Conservation (phyloP, 2,113 vertebrate species). For the Caretta caretta region DNA sequence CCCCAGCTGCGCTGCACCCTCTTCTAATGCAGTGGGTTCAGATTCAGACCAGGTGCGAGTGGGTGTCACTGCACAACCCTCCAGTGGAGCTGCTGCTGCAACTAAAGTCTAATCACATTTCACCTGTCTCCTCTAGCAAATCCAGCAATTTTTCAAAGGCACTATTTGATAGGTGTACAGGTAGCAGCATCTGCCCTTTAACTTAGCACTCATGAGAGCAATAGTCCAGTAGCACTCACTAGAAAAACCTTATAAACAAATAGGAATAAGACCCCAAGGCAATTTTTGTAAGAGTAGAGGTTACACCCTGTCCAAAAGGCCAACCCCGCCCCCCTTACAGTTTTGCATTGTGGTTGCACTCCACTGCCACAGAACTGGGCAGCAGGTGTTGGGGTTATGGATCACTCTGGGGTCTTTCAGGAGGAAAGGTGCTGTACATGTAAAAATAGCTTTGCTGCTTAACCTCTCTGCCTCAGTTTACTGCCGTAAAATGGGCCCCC, state of each 20-base stretch:
- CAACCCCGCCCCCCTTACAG: background rate
- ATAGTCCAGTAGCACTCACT: background rate
- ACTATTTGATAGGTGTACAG: background rate
- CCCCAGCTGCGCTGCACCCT: background rate
- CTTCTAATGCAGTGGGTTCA: background rate
- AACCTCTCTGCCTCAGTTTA: background rate
- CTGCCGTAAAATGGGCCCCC: fast-evolving
- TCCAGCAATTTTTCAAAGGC: background rate
- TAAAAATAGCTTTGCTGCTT: background rate
- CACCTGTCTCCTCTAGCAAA: fast-evolving
- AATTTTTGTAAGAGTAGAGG: background rate
- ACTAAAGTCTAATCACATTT: background rate
- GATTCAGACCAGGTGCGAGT: slow-evolving; percentile 1
- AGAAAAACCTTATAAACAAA: background rate
- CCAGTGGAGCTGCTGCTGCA: background rate
- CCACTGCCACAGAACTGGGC: background rate
- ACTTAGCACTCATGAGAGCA: background rate
- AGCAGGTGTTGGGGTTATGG: background rate
- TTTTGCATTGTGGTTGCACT: background rate
- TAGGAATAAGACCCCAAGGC: background rate
- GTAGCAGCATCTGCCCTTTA: background rate
- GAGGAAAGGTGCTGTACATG: background rate
- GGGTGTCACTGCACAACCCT: background rate
- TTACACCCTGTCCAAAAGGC: background rate
- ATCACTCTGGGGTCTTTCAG: background rate